Conservation (phyloP, 2,888 invertebrate genomes). For the Chaitophorus viminalis region DNA sequence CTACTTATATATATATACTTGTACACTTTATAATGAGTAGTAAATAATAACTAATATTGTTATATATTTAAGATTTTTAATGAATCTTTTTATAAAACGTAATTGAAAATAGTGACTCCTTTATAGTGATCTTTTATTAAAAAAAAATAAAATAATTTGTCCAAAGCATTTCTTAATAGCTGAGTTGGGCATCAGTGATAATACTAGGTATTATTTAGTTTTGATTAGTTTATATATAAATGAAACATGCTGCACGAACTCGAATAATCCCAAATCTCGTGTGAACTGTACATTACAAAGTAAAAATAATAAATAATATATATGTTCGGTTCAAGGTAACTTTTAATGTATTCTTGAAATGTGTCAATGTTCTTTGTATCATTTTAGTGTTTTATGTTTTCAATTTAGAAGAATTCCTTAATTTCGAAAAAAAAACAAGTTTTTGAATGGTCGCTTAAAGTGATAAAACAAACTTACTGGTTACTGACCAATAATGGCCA, state of each 20-base stretch:
- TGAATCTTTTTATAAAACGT: too few relatives aligned
- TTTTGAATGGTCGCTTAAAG: neutral
- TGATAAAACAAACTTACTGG: neutral
- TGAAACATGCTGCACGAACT: neutral
- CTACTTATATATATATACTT: too few relatives aligned
- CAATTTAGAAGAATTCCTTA: neutral
- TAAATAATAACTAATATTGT: too few relatives aligned
- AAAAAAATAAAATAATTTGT: too few relatives aligned
- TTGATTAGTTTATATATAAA: neutral
- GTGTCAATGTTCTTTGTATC: neutral
- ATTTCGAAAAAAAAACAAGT: constrained; percentile 8
- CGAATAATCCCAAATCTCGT: neutral
- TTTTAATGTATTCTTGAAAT: constrained; percentile 20
- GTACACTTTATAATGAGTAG: too few relatives aligned
- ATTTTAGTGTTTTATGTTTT: neutral
- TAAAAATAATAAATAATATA: neutral
- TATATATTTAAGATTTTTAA: too few relatives aligned
- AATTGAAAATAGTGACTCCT: too few relatives aligned
- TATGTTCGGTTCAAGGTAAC: neutral
- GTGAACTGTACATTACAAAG: neutral
- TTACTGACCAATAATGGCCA: neutral
- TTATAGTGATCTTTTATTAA: too few relatives aligned
- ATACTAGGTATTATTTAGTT: neutral
- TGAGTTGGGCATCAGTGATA: too few relatives aligned
- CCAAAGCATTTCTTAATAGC: too few relatives aligned